phyloP scores from a whole-genome alignment of 2,113 vertebrate genomes.

The Arizona elegans region DNA sequence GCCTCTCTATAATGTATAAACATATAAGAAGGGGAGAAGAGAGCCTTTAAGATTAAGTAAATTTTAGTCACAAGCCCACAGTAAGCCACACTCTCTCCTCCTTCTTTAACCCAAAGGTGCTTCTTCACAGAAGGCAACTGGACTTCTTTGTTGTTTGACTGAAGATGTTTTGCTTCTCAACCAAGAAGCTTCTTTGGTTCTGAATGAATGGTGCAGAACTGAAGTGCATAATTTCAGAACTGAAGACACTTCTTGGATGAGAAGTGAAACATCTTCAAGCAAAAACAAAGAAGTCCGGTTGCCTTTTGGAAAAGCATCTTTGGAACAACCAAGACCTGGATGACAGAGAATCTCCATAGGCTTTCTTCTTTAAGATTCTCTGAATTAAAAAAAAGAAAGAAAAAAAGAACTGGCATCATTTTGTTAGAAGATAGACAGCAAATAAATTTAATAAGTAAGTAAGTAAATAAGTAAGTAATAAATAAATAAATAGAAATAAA shows the following conservation, averaged over 20 bases:
- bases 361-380: no score
- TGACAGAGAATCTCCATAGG: neutral
- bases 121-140: neutral
- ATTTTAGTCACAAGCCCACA: neutral
- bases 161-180: neutral
- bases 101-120: neutral
- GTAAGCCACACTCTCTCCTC: neutral
- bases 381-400: neutral
- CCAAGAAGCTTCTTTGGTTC: neutral
- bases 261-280: no score
- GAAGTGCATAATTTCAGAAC: neutral
- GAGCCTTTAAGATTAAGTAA: neutral
- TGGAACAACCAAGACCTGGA: neutral
- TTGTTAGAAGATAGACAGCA: neutral
- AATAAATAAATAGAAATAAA: neutral
- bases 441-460: neutral
- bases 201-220: neutral
- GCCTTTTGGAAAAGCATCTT: neutral
- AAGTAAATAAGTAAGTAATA: no score
- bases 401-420: neutral
- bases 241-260: neutral
- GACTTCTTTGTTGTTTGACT: neutral
- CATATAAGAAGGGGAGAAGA: neutral
- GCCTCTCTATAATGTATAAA: neutral
- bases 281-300: neutral